phyloP scores from a whole-genome alignment of 1,140 invertebrate species.

The Antheraea mylitta region DNA sequence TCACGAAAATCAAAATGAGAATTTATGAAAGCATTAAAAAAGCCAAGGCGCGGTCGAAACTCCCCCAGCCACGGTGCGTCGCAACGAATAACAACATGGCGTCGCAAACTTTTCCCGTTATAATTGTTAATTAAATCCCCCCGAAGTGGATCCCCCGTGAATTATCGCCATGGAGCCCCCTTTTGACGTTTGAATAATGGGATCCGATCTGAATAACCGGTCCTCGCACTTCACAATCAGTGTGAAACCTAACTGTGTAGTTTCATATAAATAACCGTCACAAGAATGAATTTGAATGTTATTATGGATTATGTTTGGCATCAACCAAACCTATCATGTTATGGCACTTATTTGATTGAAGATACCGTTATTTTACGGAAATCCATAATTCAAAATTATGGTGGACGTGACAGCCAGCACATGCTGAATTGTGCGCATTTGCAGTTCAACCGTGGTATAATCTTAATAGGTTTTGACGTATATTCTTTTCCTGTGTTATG shows the following conservation, averaged over 20 bases:
- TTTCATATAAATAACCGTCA: background rate
- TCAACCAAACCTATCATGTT: no score
- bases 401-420: no score
- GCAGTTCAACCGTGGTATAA: no score
- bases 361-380: no score
- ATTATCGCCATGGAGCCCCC: constrained; percentile 20
- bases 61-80: background rate
- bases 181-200: constrained; percentile 28
- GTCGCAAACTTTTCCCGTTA: constrained; percentile 24
- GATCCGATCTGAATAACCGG: constrained; percentile 12
- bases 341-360: no score
- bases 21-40: constrained; percentile 3
- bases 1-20: background rate
- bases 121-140: constrained; percentile 32
- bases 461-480: no score
- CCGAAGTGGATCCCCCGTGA: constrained; percentile 21
- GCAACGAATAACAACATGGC: constrained; percentile 11
- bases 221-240: constrained; percentile 19
- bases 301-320: no score
- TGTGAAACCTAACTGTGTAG: background rate
- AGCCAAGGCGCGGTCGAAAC: background rate
- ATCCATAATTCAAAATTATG: no score
- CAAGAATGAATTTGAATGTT: background rate
- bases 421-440: no score
- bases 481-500: no score